A percentile compares a stretch with the other conserved stretches of the same genome.
Conservation (phyloP, 2,888 invertebrate species). For the Muschampia plurimacula region DNA sequence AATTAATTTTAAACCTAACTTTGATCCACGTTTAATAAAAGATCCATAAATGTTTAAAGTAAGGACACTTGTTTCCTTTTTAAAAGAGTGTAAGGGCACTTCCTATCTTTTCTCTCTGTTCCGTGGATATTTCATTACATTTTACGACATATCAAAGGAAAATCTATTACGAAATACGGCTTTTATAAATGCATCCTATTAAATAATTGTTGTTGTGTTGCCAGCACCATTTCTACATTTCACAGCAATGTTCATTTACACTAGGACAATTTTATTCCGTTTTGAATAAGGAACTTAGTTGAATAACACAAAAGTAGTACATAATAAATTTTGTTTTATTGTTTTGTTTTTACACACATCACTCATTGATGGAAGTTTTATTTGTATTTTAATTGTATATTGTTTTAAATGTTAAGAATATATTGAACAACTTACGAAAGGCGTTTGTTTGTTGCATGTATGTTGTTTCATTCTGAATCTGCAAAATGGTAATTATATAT, state of each 20-base stretch:
- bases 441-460: conserved; percentile 30
- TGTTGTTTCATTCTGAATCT: not conserved
- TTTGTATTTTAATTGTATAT: conserved; percentile 38
- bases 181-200: conserved; percentile 29
- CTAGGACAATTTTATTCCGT: conserved; percentile 25
- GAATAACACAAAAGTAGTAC: conserved; percentile 33
- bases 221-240: conserved; percentile 9
- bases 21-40: too few relatives aligned
- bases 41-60: too few relatives aligned
- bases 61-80: too few relatives aligned
- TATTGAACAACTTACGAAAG: conserved; percentile 25
- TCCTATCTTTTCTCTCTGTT: too few relatives aligned
- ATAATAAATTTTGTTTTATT: conserved; percentile 36
- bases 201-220: too few relatives aligned
- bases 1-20: too few relatives aligned
- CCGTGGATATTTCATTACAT: too few relatives aligned
- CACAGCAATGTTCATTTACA: conserved; percentile 14
- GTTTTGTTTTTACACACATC: conserved; percentile 30
- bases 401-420: conserved; percentile 37
- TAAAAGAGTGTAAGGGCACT: too few relatives aligned
- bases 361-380: conserved; percentile 26
- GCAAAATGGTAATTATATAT: too few relatives aligned
- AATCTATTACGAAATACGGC: not conserved
- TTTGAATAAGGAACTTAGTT: conserved; percentile 14
- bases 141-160: too few relatives aligned